Evolutionary conservation across 2,888 invertebrate genomes (phyloP), one percentile per base, ranked within the genome.

Genomic region (Romanomermis culicivorax): DNA sequence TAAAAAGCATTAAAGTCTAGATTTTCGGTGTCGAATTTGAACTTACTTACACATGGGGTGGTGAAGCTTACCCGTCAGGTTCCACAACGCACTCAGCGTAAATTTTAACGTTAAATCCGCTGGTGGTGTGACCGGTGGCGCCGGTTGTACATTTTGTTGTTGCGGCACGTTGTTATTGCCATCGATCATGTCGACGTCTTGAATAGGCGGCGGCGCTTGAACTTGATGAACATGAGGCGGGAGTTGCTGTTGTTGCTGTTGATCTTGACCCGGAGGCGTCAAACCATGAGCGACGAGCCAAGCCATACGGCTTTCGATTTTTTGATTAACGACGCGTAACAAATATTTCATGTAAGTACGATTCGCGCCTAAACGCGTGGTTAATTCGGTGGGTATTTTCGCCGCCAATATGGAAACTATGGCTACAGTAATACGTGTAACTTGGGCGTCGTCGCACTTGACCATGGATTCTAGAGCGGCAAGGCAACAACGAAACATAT

Each of bases 341-440:
- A 82, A 69, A 65, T 80, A 80, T 53, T 73, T 71, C 80, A 82
- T 81, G 66, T 81, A 81, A 23, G 74, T 72, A 0, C 77, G 76
- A 57, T 78, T 75, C 1, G 79, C 76, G 20, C 80, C 81, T 36
- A 82, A 69, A 64, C 75, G 72, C 1, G 79, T 78, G 1, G 80
- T 81, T 69, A 81, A 79, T 27, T 74, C 73, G 0, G 80, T 80
- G 2, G 80, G 77, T 56, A 79, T 78, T 71, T 78, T 74, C 2
- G 75, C 73, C 52, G 74, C 79, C 29, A 82, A 71, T 59, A 82
- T 81, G 57, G 81, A 81, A 63, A 81, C 81, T 58, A 82, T 81
- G 1, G 82, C 82, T n/a, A 82, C 81, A 25, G 80, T 79, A 81
- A 82, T 81, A 54, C 81, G 73, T 64, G 79, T 79, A 78, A 81